A percentile compares a stretch with the other conserved stretches of the same genome.
Evolutionary conservation across 2,113 vertebrate species (phyloP).

Genomic region (Riparia riparia): DNA sequence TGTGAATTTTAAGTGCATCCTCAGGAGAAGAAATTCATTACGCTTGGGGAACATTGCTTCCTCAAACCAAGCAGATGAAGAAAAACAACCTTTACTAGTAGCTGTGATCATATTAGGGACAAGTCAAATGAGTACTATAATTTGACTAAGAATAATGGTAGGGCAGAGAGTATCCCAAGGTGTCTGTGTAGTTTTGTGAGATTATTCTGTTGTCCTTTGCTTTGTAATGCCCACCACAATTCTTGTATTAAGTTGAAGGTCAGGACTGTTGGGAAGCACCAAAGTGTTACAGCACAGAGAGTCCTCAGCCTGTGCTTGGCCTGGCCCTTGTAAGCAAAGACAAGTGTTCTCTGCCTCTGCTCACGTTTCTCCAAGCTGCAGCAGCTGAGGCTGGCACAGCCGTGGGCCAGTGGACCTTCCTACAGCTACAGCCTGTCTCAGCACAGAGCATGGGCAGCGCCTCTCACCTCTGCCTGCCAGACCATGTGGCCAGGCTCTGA

Average conservation of each 20-base stretch:
- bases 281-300: background rate
- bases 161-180: background rate
- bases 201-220: background rate
- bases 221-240: background rate
- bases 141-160: background rate
- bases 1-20: background rate
- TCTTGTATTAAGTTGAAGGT: background rate
- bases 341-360: background rate
- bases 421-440: fast-evolving
- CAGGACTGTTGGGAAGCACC: background rate
- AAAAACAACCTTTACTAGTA: background rate
- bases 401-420: fast-evolving
- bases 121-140: background rate
- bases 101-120: background rate
- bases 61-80: background rate
- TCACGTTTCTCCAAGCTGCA: background rate
- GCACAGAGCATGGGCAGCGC: fast-evolving
- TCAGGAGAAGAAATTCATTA: background rate
- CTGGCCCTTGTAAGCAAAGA: background rate
- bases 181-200: background rate
- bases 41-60: background rate
- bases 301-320: background rate
- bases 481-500: background rate
- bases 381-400: background rate
- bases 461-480: background rate